A percentile compares a stretch with the other conserved stretches of the same genome.
Conservation (phyloP, 2,113 vertebrate species). For the Ammospiza nelsoni region DNA sequence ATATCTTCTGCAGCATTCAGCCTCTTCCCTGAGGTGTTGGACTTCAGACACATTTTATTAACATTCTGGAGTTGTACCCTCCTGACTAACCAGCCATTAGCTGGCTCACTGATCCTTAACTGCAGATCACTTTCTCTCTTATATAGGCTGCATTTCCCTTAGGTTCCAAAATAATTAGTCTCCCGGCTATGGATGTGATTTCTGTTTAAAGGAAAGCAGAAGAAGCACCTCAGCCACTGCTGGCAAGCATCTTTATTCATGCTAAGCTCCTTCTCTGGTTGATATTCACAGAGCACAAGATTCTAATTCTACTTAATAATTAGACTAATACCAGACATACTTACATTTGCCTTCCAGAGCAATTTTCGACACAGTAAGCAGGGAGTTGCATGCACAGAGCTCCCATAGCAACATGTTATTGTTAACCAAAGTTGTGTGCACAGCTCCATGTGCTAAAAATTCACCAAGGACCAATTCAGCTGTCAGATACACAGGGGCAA, state of each 20-base stretch:
- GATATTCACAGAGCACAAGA: slow-evolving; percentile 23
- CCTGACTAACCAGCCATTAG: slow-evolving; percentile 73
- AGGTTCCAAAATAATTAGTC: slow-evolving; percentile 75
- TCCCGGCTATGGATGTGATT: slow-evolving; percentile 66
- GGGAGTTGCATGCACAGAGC: background rate
- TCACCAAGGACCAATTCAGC: slow-evolving; percentile 46
- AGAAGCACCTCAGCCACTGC: slow-evolving; percentile 44
- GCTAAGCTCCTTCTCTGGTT: slow-evolving; percentile 5
- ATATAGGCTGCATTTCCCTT: slow-evolving; percentile 71
- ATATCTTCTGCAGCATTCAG: slow-evolving; percentile 37
- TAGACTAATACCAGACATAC: slow-evolving; percentile 41
- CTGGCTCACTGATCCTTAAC: slow-evolving; percentile 75
- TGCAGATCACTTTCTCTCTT: slow-evolving; percentile 69
- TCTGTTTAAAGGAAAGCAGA: slow-evolving; percentile 62
- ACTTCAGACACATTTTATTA: slow-evolving; percentile 69
- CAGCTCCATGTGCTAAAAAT: slow-evolving; percentile 47
- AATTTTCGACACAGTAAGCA: slow-evolving; percentile 40
- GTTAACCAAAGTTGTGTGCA: slow-evolving; percentile 48
- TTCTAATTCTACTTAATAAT: slow-evolving; percentile 48
- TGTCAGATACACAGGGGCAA: slow-evolving; percentile 21
- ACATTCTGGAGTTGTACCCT: slow-evolving; percentile 71
- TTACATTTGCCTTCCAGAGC: slow-evolving; percentile 31
- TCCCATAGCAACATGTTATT: slow-evolving; percentile 61
- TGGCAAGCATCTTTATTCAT: slow-evolving; percentile 39
- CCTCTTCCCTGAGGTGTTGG: slow-evolving; percentile 65